Conservation (phyloP, 2,113 vertebrate genomes). For the Marcusenius ussheri region DNA sequence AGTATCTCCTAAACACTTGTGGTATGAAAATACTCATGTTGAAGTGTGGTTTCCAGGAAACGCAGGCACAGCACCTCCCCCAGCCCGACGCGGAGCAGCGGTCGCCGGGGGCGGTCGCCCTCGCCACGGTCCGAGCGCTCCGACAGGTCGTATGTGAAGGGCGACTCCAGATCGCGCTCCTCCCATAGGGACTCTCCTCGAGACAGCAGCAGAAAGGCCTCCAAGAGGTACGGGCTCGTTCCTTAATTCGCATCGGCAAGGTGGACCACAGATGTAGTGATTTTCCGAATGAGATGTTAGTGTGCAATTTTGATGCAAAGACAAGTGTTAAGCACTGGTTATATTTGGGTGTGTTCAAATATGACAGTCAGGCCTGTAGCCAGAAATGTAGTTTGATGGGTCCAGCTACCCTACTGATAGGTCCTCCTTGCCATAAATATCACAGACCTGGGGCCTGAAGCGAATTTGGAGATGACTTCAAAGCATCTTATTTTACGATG, state of each 20-base stretch:
- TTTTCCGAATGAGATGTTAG: not conserved
- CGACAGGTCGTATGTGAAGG: constrained; percentile 82
- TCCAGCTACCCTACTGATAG: not conserved
- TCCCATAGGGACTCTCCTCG: constrained; percentile 92
- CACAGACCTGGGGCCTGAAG: not conserved
- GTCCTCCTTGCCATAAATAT: not conserved
- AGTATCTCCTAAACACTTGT: not conserved
- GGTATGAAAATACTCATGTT: not conserved
- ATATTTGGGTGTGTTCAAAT: not conserved
- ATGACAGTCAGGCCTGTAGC: not conserved
- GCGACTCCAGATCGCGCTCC: constrained; percentile 75
- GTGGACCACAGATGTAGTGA: not conserved
- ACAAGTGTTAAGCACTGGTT: not conserved
- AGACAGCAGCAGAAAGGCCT: constrained; percentile 81
- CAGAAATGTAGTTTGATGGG: not conserved
- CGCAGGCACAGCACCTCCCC: constrained; percentile 83
- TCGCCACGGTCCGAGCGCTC: constrained; percentile 86
- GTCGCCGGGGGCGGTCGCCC: constrained; percentile 77
- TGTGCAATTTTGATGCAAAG: not conserved
- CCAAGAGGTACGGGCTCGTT: constrained; percentile 71
- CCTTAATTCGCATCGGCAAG: not conserved
- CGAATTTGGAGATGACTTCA: not conserved
- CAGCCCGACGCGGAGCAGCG: constrained; percentile 81
- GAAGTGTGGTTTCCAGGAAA: constrained; percentile 63
- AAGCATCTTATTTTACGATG: too few relatives aligned